Percentiles rank a stretch among this genome's conserved stretches.
phyloP scores from a whole-genome alignment of 2,888 invertebrate genomes.

The Junonia oenone region DNA sequence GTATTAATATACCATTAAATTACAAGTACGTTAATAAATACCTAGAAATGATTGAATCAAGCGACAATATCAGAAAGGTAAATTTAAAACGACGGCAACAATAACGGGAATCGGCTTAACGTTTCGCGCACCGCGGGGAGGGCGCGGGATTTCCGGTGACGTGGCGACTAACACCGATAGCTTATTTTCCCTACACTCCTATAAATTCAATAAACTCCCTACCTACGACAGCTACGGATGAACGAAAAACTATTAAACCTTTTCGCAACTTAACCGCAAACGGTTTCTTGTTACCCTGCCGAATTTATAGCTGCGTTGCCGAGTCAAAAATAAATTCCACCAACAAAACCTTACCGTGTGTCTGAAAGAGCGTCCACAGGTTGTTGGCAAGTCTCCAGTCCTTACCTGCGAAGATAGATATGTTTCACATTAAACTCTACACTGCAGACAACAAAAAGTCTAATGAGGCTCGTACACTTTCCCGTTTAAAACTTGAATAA shows the following conservation, averaged over 20 bases:
- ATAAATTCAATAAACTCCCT: slow-evolving; percentile 69
- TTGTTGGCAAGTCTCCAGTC: slow-evolving; percentile 70
- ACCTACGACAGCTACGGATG: slow-evolving; percentile 48
- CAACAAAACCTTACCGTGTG: slow-evolving; percentile 42
- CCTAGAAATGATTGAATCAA: slow-evolving; percentile 3
- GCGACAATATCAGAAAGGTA: slow-evolving; percentile 36
- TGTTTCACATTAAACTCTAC: slow-evolving; percentile 50
- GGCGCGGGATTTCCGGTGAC: slow-evolving; percentile 55
- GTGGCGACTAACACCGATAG: slow-evolving; percentile 46
- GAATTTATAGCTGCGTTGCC: slow-evolving; percentile 28
- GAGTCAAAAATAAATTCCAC: slow-evolving; percentile 36
- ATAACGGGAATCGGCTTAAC: slow-evolving; percentile 59
- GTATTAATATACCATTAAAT: too few relatives aligned
- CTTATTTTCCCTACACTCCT: slow-evolving; percentile 56
- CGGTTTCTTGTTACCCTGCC: slow-evolving; percentile 20
- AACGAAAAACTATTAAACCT: slow-evolving; percentile 35
- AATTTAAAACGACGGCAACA: slow-evolving; percentile 53
- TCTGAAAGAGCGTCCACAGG: slow-evolving; percentile 64
- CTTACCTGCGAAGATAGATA: slow-evolving; percentile 57
- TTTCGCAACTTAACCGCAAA: slow-evolving; percentile 18
- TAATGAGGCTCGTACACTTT: slow-evolving; percentile 44
- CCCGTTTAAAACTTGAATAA: slow-evolving; percentile 28
- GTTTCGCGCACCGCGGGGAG: slow-evolving; percentile 46
- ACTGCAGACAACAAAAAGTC: slow-evolving; percentile 45
- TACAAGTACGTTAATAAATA: too few relatives aligned